A percentile compares a stretch with the other conserved stretches of the same genome.
Conservation (phyloP, 2,888 invertebrate genomes). For the Abscondita cerata region DNA sequence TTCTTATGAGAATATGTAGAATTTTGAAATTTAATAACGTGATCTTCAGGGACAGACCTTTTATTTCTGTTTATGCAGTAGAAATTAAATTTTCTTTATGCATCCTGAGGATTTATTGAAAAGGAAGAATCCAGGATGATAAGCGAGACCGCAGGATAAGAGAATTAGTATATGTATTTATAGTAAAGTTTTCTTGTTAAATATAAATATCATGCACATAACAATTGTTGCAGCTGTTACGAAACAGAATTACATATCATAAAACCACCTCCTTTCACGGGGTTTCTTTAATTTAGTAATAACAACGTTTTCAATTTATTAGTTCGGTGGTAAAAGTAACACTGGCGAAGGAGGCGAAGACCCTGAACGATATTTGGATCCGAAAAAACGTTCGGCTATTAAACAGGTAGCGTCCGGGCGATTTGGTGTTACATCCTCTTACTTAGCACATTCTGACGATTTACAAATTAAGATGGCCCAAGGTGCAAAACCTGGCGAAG, state of each 20-base stretch:
- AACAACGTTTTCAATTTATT: slow-evolving; percentile 24
- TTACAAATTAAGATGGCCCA: slow-evolving; percentile 99
- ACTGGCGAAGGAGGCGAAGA: slow-evolving; percentile 97
- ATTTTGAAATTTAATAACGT: slow-evolving; percentile 15
- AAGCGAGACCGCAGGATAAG: background rate
- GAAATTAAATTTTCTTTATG: slow-evolving; percentile 2
- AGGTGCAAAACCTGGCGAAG: slow-evolving; percentile 99
- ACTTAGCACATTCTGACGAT: slow-evolving; percentile 97
- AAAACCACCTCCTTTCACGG: background rate
- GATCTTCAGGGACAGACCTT: slow-evolving; percentile 11
- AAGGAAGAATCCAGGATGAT: background rate
- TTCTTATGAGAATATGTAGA: slow-evolving; percentile 5
- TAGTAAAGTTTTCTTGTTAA: slow-evolving; percentile 2
- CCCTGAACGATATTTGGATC: slow-evolving; percentile 77
- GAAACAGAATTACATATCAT: background rate
- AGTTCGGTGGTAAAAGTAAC: slow-evolving; percentile 95
- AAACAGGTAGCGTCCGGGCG: slow-evolving; percentile 99
- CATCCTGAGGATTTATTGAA: slow-evolving; percentile 1
- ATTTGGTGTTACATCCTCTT: slow-evolving; percentile 97
- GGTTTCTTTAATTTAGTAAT: background rate
- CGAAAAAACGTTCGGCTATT: slow-evolving; percentile 88
- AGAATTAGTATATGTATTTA: slow-evolving; percentile 15
- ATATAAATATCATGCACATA: slow-evolving; percentile 8
- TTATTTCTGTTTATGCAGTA: slow-evolving; percentile 3
- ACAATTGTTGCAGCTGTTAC: slow-evolving; percentile 16